phyloP scores from a whole-genome alignment of 2,888 invertebrate species.

The Candidula unifasciata region DNA sequence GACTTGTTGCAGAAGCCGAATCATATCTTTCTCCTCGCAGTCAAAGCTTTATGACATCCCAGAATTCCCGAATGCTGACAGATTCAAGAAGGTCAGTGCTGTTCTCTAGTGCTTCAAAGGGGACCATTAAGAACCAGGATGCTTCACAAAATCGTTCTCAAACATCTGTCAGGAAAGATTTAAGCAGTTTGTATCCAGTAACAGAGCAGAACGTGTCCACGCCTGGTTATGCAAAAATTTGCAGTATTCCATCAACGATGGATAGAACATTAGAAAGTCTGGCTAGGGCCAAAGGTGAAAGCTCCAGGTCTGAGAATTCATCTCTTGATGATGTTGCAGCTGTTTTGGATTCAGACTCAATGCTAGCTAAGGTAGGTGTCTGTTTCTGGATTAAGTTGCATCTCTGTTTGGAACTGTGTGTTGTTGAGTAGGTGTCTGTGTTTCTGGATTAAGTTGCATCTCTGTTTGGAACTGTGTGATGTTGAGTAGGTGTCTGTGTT shows the following conservation, averaged over 20 bases:
- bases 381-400: no score
- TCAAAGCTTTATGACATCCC: background rate
- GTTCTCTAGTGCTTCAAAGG: background rate
- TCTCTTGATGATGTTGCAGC: background rate
- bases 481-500: no score
- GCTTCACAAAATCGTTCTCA: no score
- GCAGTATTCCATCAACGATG: slow-evolving; percentile 42
- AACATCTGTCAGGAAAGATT: background rate
- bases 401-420: no score
- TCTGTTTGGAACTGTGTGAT: no score
- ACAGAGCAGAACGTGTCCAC: background rate
- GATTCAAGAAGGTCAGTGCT: background rate
- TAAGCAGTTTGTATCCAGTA: background rate
- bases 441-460: no score
- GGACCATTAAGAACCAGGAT: background rate
- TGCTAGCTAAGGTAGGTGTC: slow-evolving; percentile 29
- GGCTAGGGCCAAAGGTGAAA: background rate
- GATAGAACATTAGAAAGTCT: slow-evolving; percentile 24
- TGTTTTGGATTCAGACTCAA: slow-evolving; percentile 11
- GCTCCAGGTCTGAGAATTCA: slow-evolving; percentile 1
- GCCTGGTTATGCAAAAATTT: slow-evolving; percentile 45
- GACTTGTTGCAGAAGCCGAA: slow-evolving; percentile 7
- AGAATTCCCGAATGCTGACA: background rate
- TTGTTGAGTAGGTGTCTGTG: no score
- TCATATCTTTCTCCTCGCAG: background rate